These are phyloP conservation scores for Lysandra bellargus DNA, from an alignment of 2,888 invertebrate species.

Conservation along the genomic window DNA sequence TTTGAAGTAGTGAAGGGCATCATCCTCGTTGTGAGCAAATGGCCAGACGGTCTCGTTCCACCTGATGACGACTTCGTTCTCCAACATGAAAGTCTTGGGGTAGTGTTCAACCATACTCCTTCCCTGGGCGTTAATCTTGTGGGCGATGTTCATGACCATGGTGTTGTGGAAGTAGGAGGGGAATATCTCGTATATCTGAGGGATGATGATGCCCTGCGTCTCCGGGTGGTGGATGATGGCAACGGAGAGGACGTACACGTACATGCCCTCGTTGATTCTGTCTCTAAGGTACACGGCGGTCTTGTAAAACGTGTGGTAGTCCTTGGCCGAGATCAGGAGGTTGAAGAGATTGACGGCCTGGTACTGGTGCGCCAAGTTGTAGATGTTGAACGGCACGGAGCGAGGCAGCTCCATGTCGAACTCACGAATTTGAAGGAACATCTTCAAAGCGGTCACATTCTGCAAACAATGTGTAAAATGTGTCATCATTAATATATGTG, in stretches of 20 bases:
- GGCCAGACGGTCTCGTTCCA: conserved; percentile 83
- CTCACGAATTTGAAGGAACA: conserved; percentile 77
- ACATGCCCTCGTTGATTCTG: conserved; percentile 85
- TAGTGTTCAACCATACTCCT: conserved; percentile 54
- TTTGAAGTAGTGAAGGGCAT: conserved; percentile 84
- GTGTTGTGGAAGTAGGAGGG: conserved; percentile 86
- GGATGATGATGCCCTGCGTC: conserved; percentile 83
- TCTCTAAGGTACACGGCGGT: conserved; percentile 85
- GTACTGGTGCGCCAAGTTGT: conserved; percentile 78
- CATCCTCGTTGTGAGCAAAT: conserved; percentile 74
- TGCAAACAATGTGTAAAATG: conserved; percentile 43
- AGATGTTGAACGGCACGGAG: conserved; percentile 80
- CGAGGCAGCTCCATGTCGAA: conserved; percentile 77
- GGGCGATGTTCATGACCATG: conserved; percentile 84
- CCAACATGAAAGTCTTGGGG: conserved; percentile 59
- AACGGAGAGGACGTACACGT: conserved; percentile 82
- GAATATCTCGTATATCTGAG: conserved; percentile 86
- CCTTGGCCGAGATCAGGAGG: conserved; percentile 85
- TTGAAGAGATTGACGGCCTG: conserved; percentile 84
- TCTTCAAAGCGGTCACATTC: conserved; percentile 77
- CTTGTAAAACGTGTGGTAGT: conserved; percentile 85
- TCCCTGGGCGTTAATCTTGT: conserved; percentile 77
- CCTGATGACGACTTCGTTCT: conserved; percentile 78
- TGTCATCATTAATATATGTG: too few species aligned
- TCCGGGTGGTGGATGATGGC: conserved; percentile 83